Evolutionary conservation across 2,888 invertebrate species (phyloP), one percentile per base, ranked within the genome.

Genomic region (Drosophila neonasuta): DNA sequence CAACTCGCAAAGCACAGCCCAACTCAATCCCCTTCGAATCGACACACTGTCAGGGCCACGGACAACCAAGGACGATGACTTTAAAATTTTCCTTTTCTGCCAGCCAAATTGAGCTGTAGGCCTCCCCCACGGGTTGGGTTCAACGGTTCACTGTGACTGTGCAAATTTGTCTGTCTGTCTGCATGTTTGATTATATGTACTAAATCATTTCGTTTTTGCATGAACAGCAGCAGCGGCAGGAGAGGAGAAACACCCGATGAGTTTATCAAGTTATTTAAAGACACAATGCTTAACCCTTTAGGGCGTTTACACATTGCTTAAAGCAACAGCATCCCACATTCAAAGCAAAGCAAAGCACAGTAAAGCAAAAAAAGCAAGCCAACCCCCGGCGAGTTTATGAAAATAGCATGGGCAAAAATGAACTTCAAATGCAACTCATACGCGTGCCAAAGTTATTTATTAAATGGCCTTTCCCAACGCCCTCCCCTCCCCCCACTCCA

Each of bases 101-200:
- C 54, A 66, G 61, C 69, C 66, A 87, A 87, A 87, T 87, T 87
- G 88, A 87, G 88, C 85, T 85, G 81, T 87, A 74, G 79, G 80
- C 82, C 61, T 68, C 50, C 56, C 60, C 63, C 54, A n/a, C 15
- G 54, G 20, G 32, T 20, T 20, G 20, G 4, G 4, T 9, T 32
- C 32, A 32, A 32, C 32, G 5, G 6, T 6, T 11, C n/a, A 45
- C 45, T 5, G 41, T 50, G 72, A 79, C 86, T 85, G 77, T 80
- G 80, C 86, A 80, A 82, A 80, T 85, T 85, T 68, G 71, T 79
- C 77, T 71, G 68, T 77, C 69, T 72, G 71, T 80, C 78, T 85
- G 71, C 79, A 79, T 84, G 87, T 74, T 76, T 83, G 76, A 80
- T 77, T 79, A 74, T 74, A 69, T 71, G 71, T 69, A 79, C 74